Conservation (phyloP, 1,140 invertebrate genomes). For the Aphis craccivora region DNA sequence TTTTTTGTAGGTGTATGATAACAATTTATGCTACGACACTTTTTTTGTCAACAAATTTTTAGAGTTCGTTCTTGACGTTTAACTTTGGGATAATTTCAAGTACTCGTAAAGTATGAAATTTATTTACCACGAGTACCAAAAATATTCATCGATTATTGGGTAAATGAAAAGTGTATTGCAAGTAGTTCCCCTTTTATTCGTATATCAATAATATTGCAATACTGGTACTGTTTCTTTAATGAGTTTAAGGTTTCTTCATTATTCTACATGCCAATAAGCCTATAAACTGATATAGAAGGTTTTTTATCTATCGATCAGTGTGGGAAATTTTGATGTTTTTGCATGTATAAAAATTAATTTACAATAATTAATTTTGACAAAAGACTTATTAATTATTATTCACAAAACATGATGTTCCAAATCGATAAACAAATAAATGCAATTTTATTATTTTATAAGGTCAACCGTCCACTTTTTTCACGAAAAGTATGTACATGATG, state of each 20-base stretch:
- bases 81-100: not conserved
- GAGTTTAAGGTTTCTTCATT: too few species aligned
- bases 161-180: not conserved
- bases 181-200: not conserved
- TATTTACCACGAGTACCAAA: not conserved
- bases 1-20: too few species aligned
- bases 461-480: not conserved
- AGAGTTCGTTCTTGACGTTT: not conserved
- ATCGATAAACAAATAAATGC: not conserved
- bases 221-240: not conserved
- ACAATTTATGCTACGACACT: too few species aligned
- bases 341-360: not conserved
- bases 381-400: not conserved
- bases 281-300: too few species aligned
- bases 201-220: not conserved
- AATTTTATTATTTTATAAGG: not conserved
- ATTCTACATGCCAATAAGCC: too few species aligned
- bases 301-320: not conserved
- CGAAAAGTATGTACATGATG: not conserved
- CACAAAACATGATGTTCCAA: not conserved
- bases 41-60: not conserved
- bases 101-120: not conserved
- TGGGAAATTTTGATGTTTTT: not conserved
- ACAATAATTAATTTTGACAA: not conserved
- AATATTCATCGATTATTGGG: not conserved